Percentiles rank a stretch among this genome's conserved stretches.
These are phyloP conservation scores for Arizona elegans DNA, from an alignment of 2,113 vertebrate species.

Conservation along the genomic window DNA sequence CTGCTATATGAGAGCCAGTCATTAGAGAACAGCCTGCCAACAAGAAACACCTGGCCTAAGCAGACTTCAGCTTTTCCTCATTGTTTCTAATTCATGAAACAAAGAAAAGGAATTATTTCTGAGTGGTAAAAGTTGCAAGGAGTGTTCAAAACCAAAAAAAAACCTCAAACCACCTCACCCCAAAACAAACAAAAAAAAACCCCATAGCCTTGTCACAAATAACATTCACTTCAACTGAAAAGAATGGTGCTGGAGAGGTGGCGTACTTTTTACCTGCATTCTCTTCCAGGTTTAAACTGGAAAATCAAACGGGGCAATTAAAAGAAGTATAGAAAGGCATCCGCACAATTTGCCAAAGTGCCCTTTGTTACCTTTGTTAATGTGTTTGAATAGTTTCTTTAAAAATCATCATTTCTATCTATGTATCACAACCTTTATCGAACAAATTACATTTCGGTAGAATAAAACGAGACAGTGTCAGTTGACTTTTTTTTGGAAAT, in stretches of 20 bases:
- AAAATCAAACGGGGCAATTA: constrained; percentile 44
- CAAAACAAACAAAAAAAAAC: background rate
- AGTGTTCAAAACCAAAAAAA: constrained; percentile 40
- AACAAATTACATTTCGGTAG: constrained; percentile 4
- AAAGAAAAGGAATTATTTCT: constrained; percentile 75
- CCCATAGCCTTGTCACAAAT: background rate
- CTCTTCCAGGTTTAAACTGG: constrained; percentile 44
- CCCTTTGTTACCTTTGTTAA: constrained; percentile 12
- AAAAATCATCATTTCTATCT: background rate
- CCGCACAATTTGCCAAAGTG: background rate
- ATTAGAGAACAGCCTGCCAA: constrained; percentile 86
- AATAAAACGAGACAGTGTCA: constrained; percentile 10
- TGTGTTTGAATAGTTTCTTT: background rate
- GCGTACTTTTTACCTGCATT: constrained; percentile 53
- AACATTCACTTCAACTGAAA: constrained; percentile 52
- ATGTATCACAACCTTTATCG: background rate
- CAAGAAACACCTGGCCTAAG: constrained; percentile 94
- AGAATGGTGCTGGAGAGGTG: constrained; percentile 40
- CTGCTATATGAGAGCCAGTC: constrained; percentile 87
- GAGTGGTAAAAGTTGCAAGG: constrained; percentile 70
- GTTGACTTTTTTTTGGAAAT: constrained; percentile 12
- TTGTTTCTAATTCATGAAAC: constrained; percentile 71
- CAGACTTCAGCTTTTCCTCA: constrained; percentile 79
- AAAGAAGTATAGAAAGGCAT: constrained; percentile 26
- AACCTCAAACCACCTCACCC: constrained; percentile 36